A percentile compares a stretch with the other conserved stretches of the same genome.
These are phyloP conservation scores for Salvator merianae DNA, from an alignment of 2,113 vertebrate genomes.

Conservation along the genomic window DNA sequence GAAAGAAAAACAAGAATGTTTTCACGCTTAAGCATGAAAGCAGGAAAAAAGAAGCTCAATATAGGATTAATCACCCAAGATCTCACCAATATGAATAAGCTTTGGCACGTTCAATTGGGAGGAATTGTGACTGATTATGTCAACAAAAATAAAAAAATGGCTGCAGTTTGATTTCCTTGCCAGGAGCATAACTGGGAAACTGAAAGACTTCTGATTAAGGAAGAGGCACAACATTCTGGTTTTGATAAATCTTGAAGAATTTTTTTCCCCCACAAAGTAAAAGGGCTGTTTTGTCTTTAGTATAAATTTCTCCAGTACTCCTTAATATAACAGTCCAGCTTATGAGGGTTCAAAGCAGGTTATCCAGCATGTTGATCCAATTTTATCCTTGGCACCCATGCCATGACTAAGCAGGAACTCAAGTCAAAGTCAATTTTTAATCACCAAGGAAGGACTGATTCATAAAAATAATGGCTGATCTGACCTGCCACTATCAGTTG, in stretches of 20 bases:
- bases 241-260: not conserved
- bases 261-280: not conserved
- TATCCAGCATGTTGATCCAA: not conserved
- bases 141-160: not conserved
- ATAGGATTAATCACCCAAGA: not conserved
- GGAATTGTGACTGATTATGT: not conserved
- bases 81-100: not conserved
- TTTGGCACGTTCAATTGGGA: not conserved
- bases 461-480: not conserved
- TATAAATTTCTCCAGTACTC: not conserved
- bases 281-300: too few relatives aligned
- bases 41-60: not conserved
- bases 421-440: not conserved
- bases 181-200: not conserved
- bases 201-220: not conserved
- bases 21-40: not conserved
- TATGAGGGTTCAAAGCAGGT: not conserved
- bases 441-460: not conserved
- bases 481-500: not conserved
- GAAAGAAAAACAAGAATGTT: not conserved
- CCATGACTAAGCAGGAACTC: not conserved
- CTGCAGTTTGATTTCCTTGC: not conserved
- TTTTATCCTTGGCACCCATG: not conserved
- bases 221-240: not conserved
- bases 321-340: not conserved